A percentile compares a stretch with the other conserved stretches of the same genome.
Conservation (phyloP, 2,888 invertebrate species). For the Agrypnus murinus region DNA sequence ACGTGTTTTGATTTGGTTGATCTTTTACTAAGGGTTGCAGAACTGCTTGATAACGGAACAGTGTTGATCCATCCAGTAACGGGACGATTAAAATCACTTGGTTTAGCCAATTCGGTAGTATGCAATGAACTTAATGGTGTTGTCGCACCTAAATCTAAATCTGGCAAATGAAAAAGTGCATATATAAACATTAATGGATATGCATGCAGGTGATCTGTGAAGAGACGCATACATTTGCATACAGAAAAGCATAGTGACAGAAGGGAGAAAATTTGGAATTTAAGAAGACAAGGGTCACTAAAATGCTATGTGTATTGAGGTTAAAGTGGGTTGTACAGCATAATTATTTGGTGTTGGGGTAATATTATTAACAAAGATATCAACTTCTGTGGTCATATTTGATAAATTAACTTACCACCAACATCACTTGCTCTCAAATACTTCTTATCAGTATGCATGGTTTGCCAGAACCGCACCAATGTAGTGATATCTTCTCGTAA, state of each 20-base stretch:
- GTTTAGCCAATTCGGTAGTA: conserved; percentile 69
- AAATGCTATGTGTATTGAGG: not conserved
- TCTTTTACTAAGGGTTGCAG: conserved; percentile 81
- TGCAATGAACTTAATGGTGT: conserved; percentile 63
- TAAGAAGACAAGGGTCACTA: not conserved
- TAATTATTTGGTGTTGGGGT: not conserved
- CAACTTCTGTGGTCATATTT: not conserved
- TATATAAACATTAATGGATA: conserved; percentile 13
- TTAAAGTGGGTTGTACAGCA: not conserved
- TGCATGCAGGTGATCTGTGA: conserved; percentile 30
- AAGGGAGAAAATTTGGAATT: not conserved
- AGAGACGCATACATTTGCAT: conserved; percentile 19
- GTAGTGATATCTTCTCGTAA: conserved; percentile 92
- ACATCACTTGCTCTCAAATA: conserved; percentile 89
- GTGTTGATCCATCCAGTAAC: conserved; percentile 96
- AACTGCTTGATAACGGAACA: conserved; percentile 83
- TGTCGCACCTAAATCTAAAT: conserved; percentile 68
- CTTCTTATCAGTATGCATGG: conserved; percentile 95
- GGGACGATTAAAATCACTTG: conserved; percentile 76
- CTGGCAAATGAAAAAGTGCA: conserved; percentile 49
- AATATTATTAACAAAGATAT: too few relatives aligned
- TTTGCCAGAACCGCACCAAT: conserved; percentile 95
- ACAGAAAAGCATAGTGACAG: conserved; percentile 1
- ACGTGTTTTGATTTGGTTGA: conserved; percentile 83
- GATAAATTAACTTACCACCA: conserved; percentile 74